A percentile compares a stretch with the other conserved stretches of the same genome.
Conservation (phyloP, 2,797 vertebrate genomes). For the Knipowitschia caucasica region DNA sequence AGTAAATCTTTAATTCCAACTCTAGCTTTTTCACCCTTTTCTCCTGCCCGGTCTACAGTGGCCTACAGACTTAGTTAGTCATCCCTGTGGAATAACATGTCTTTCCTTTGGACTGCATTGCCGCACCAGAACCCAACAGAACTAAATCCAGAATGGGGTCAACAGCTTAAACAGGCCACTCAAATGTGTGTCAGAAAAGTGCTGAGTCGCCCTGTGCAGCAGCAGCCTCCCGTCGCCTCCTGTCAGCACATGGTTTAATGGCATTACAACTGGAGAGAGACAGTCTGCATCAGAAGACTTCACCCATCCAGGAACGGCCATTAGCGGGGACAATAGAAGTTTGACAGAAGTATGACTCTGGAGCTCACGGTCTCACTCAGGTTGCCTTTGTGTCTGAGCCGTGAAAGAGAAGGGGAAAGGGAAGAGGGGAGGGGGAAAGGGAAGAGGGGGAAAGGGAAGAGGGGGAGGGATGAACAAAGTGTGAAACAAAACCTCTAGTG, state of each 20-base stretch:
- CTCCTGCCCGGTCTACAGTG: not conserved
- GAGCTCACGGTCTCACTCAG: slow-evolving; percentile 43
- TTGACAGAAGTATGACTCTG: slow-evolving; percentile 36
- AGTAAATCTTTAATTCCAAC: too few species aligned
- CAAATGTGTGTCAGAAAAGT: slow-evolving; percentile 60
- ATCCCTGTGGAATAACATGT: slow-evolving; percentile 33
- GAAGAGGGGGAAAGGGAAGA: slow-evolving; percentile 8
- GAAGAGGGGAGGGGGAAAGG: slow-evolving; percentile 7
- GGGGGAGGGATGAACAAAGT: slow-evolving; percentile 35
- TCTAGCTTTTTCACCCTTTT: too few species aligned
- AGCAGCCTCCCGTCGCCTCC: slow-evolving; percentile 19
- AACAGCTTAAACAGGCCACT: slow-evolving; percentile 44
- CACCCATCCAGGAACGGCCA: slow-evolving; percentile 24
- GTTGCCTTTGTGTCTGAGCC: slow-evolving; percentile 52
- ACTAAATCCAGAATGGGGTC: slow-evolving; percentile 60
- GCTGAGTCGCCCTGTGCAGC: slow-evolving; percentile 56
- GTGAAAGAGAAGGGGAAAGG: slow-evolving; percentile 14
- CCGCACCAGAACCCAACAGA: slow-evolving; percentile 51
- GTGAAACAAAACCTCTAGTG: slow-evolving; percentile 57
- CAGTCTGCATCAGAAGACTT: slow-evolving; percentile 12
- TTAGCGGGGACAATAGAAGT: slow-evolving; percentile 9
- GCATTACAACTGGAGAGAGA: slow-evolving; percentile 14
- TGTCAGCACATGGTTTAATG: slow-evolving; percentile 31
- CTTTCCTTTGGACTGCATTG: slow-evolving; percentile 20
- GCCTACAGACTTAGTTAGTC: slow-evolving; percentile 25